Conservation (phyloP, 2,797 vertebrate species). For the Macroramphosus scolopax region DNA sequence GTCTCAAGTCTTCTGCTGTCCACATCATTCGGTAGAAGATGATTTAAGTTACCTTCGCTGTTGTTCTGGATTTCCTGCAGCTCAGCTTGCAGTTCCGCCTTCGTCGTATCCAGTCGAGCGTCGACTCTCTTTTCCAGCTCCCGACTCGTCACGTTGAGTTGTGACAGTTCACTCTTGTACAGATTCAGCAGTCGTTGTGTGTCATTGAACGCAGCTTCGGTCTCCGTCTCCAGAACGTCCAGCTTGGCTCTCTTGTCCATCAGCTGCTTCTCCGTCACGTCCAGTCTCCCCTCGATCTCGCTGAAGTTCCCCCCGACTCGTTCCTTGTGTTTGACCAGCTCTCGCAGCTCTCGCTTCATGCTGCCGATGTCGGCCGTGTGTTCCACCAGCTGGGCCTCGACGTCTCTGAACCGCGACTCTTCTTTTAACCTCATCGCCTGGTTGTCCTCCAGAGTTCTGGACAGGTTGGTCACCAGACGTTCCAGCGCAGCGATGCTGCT, state of each 20-base stretch:
- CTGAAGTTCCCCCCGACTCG: neutral
- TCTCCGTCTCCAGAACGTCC: slow-evolving; percentile 6
- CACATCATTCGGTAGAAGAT: no score
- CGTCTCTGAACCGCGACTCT: neutral
- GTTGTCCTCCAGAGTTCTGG: no score
- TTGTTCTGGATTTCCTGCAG: slow-evolving; percentile 1
- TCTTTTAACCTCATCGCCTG: neutral
- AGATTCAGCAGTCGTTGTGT: slow-evolving; percentile 5
- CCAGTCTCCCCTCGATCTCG: slow-evolving; percentile 3
- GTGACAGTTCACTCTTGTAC: slow-evolving; percentile 8
- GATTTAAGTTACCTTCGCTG: slow-evolving; percentile 9
- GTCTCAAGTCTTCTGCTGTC: no score
- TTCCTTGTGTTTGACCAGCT: slow-evolving; percentile 1
- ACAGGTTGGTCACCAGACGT: no score
- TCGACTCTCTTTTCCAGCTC: neutral
- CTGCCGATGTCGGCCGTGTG: neutral
- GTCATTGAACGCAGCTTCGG: neutral
- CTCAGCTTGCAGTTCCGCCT: neutral
- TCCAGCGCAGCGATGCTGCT: no score
- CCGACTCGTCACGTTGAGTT: neutral
- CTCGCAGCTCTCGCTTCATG: slow-evolving; percentile 2
- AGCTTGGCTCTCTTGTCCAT: neutral
- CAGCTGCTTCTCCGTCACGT: slow-evolving; percentile 3
- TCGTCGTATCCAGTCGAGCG: neutral
- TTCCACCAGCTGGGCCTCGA: neutral